Base-by-base conservation (phyloP, 2,797 vertebrate genomes). In the Danio albolineatus region DNA sequence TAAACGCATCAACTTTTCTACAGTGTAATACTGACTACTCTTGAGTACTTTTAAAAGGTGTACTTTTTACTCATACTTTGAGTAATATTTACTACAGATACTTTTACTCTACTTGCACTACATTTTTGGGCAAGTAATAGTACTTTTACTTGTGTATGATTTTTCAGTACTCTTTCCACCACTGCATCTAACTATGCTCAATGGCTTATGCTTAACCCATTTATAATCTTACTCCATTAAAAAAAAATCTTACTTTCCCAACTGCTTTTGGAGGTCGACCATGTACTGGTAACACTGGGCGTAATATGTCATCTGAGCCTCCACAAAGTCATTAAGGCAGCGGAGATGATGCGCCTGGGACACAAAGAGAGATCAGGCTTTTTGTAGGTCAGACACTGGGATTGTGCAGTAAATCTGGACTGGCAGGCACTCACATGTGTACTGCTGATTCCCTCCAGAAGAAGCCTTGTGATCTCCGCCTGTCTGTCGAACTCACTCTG, bases 251-350 rank as follows among this genome's bases (percentile, higher is more conserved):
- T 86, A 99, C 98, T 98, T 99, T 94, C 98, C 98, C 84, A 99
- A 94, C 83, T 99, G 98, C 87, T 98, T 99, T 67, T 99, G 98
- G 19, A 99, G 96, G 85, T 99, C 97, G 90, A 98, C 91, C 97
- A 98, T 99, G 86, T 99, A 99, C 82, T 99, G 97, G 93, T 98
- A 99, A 92, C 96, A 98, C 76, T 99, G 98, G 56, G 98, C 97
- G 74, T 98, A 99, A 86, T 98, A 99, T 0, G 96, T 99, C 82
- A 96, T 95, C 90, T 99, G 98, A 62, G 98, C 97, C 92, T 99
- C 98, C 74, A 99, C 97, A 88, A 99, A 97, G 89, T 99, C 98
- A 82, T 97, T 97, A 90, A 99, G 88, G 85, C 98, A 99, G 87
- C 95, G 96, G 81, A 99, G 95, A 83, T 99, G 98, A 90, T 99